phyloP scores from a whole-genome alignment of 2,113 vertebrate species.

The Riparia riparia region DNA sequence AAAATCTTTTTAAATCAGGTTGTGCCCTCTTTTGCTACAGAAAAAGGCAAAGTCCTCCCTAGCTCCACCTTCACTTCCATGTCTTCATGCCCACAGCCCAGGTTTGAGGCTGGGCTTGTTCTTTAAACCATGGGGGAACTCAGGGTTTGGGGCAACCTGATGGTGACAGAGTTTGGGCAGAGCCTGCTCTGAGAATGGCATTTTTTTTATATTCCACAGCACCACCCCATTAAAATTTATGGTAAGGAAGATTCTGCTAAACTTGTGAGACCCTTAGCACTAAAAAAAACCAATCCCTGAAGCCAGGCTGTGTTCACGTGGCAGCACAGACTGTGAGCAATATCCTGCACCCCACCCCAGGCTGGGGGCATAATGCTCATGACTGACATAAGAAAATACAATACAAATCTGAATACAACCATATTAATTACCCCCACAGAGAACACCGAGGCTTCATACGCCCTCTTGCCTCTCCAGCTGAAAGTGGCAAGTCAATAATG shows the following conservation, averaged over 20 bases:
- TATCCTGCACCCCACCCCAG: rapidly evolving
- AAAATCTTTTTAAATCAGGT: not conserved
- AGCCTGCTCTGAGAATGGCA: not conserved
- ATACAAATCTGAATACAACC: not conserved
- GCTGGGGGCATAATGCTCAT: rapidly evolving
- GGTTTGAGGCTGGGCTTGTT: not conserved
- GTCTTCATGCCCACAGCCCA: no score
- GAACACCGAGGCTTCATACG: not conserved
- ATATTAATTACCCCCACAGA: not conserved
- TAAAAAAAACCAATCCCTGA: not conserved
- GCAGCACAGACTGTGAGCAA: no score
- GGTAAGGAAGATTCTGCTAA: no score
- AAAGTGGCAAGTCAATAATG: not conserved
- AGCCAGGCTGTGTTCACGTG: rapidly evolving
- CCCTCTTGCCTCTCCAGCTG: not conserved
- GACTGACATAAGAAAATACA: not conserved
- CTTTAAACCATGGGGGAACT: not conserved
- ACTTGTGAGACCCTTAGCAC: no score
- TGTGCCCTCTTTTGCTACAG: not conserved
- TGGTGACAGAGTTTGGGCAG: rapidly evolving
- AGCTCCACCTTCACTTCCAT: not conserved
- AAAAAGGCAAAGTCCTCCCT: not conserved
- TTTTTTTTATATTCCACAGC: no score
- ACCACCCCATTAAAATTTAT: no score
- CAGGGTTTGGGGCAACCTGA: rapidly evolving